Percentiles rank a stretch among this genome's conserved stretches.
phyloP scores from a whole-genome alignment of 2,113 vertebrate species.

The Ciconia boyciana region DNA sequence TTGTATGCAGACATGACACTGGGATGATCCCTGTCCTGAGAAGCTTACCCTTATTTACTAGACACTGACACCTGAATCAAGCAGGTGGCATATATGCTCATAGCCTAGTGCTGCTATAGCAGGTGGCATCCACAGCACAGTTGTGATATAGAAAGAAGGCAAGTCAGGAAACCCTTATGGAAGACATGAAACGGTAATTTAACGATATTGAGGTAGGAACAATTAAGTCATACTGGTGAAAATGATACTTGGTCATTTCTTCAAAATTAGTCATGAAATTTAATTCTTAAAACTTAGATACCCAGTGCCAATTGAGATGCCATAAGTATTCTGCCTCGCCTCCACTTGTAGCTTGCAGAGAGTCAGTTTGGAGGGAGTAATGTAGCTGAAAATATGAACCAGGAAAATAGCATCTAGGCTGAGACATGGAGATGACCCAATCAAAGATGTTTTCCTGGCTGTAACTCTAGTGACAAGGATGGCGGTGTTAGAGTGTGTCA shows the following conservation, averaged over 20 bases:
- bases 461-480: background rate
- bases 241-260: background rate
- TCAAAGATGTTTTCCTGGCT: background rate
- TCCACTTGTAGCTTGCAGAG: background rate
- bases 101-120: background rate
- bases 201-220: background rate
- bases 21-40: background rate
- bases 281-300: background rate
- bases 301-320: background rate
- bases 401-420: background rate
- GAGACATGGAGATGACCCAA: background rate
- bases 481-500: background rate
- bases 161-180: background rate
- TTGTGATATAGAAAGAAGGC: background rate
- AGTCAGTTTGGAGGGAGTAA: background rate
- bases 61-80: background rate
- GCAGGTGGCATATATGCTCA: accelerated
- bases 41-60: background rate
- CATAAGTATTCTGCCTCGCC: background rate
- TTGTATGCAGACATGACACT: background rate
- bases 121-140: background rate
- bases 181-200: background rate
- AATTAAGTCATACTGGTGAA: background rate
- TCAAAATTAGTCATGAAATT: background rate
- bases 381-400: background rate